Evolutionary conservation across 2,888 invertebrate species (phyloP), one percentile per base, ranked within the genome.

Genomic region (Drosophila recens): DNA sequence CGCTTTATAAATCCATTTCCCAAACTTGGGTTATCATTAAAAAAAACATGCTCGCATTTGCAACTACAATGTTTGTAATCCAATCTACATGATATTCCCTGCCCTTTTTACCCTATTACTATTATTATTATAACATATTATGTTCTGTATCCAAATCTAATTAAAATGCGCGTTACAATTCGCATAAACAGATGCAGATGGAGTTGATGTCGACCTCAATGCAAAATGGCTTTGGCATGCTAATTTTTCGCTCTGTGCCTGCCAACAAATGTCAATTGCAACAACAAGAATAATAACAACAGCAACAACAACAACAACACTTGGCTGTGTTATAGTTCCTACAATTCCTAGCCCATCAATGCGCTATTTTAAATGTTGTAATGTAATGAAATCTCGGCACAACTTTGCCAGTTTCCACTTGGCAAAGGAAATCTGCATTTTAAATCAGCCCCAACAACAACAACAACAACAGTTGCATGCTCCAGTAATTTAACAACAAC

Each of bases 151-250:
- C 54, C 63, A 66, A 80, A 80, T 75, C 86, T 86, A 82, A 82
- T 82, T 86, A 82, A 80, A 86, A 82, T 82, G 72, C 83, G 83
- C 83, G 76, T 82, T 80, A 76, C 80, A 79, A 79, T 82, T 79
- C 79, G 74, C 82, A 82, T 58, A 63, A 67, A 71, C 58, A 54
- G 65, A 38, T 53, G 46, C n/a, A n/a, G 11, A 23, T 38, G 36
- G 34, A 51, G 36, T 13, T 15, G 40, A 38, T 33, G 34, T 36
- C 67, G 81, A 81, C 82, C 82, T 63, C 78, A 75, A 75, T 82
- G 57, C 65, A 38, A 36, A 68, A 66, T 78, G 78, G 51, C 59
- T 80, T 75, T 80, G 67, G 77, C 84, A 76, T 83, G 84, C 79
- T 75, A 72, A 80, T 67, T 70, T 69, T 51, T 48, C 17, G 40